Evolutionary conservation across 2,888 invertebrate species (phyloP).

Genomic region (Rhamphomyia laevipes): DNA sequence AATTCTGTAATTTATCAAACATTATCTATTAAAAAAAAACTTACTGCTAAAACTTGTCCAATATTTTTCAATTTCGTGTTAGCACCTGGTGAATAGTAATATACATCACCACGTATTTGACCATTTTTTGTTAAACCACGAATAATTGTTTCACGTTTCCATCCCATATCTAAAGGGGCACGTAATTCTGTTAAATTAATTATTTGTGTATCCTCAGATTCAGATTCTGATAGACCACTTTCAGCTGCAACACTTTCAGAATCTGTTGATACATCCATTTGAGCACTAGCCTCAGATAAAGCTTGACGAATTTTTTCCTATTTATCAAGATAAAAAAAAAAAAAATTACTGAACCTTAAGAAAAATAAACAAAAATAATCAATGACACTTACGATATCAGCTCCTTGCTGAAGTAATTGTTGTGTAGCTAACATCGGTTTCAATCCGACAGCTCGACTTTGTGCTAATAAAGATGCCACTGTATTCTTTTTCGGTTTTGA

Average conservation of each 20-base stretch:
- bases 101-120: conserved; percentile 84
- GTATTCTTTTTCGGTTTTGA: conserved; percentile 90
- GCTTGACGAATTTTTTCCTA: conserved; percentile 47
- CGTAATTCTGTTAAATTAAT: conserved; percentile 43
- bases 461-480: conserved; percentile 75
- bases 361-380: background rate
- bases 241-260: conserved; percentile 47
- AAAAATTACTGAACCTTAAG: conserved; percentile 7
- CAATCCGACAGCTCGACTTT: conserved; percentile 71
- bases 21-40: no score
- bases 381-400: conserved; percentile 38
- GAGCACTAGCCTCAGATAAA: conserved; percentile 41
- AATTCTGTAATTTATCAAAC: background rate
- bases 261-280: conserved; percentile 46
- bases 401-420: conserved; percentile 41
- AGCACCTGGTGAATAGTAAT: conserved; percentile 64
- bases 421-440: conserved; percentile 67
- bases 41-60: conserved; percentile 53
- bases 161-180: conserved; percentile 61
- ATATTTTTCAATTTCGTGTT: conserved; percentile 48
- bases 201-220: conserved; percentile 42
- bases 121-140: conserved; percentile 77
- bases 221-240: conserved; percentile 47
- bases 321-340: conserved; percentile 15
- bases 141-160: conserved; percentile 88